Percentiles rank a stretch among this genome's conserved stretches.
Evolutionary conservation across 2,888 invertebrate genomes (phyloP).

Genomic region (Parnassius mnemosyne): DNA sequence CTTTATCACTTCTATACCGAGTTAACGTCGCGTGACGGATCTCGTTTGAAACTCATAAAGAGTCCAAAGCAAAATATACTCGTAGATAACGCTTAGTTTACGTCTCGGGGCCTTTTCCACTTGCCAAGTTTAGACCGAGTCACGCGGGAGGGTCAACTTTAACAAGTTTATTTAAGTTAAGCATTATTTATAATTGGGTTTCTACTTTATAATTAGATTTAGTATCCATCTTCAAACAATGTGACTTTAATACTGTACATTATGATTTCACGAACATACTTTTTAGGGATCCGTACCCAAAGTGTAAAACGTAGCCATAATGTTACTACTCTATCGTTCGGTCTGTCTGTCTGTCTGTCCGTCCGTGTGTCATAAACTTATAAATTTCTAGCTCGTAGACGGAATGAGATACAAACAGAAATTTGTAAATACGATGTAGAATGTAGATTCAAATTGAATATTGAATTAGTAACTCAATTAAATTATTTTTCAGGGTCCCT

Average conservation of each 20-base stretch:
- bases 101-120: conserved; percentile 74
- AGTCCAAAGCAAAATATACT: conserved; percentile 79
- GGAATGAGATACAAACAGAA: too few relatives aligned
- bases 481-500: too few relatives aligned
- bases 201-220: conserved; percentile 66
- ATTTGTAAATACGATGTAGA: too few relatives aligned
- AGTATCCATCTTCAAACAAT: conserved; percentile 22
- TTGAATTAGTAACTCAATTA: too few relatives aligned
- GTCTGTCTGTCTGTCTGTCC: too few relatives aligned
- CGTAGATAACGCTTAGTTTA: conserved; percentile 77
- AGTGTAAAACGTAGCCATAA: too few relatives aligned
- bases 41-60: conserved; percentile 80
- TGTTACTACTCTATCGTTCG: too few relatives aligned
- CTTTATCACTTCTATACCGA: conserved; percentile 80
- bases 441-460: too few relatives aligned
- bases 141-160: conserved; percentile 61
- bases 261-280: conserved; percentile 7
- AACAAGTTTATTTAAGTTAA: conserved; percentile 69
- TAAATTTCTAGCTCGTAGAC: too few relatives aligned
- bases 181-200: conserved; percentile 75
- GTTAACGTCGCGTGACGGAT: conserved; percentile 80
- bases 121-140: conserved; percentile 65
- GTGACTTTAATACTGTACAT: conserved; percentile 11
- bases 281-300: too few relatives aligned
- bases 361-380: too few relatives aligned